Evolutionary conservation across 1,140 invertebrate genomes (phyloP), one percentile per base, ranked within the genome.

Genomic region (Antheraea mylitta): DNA sequence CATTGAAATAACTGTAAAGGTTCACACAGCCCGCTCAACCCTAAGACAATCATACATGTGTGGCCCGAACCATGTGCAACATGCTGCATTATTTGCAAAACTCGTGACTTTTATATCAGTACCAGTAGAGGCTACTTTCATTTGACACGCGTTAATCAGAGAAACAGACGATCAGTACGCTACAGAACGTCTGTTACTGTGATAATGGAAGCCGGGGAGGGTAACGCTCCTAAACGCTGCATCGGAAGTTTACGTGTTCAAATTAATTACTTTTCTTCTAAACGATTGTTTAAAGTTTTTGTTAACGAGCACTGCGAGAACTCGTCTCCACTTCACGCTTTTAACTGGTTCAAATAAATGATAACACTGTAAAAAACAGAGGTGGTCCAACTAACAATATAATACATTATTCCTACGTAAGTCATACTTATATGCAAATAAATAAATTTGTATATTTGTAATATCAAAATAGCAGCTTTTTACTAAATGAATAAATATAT

Each of bases 41-140:
- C 37, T 8, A 58, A 73, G 70, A 68, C 70, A 76, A 73, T 71
- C 69, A 71, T 19, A 45, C 64, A 72, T 68, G 66, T 72, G 70
- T 62, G 63, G 66, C 67, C 19, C 67, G 64, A 58, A 68, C 71
- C 48, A 66, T 72, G 16, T 53, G 69, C 69, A n/a, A 70, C 69
- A 64, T 70, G 69, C 0, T n/a, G 59, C 18, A 19, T 22, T 18
- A 61, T 22, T 22, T 61, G 30, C 59, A 16, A 61, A 22, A 61
- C 18, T 7, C 16, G 4, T 19, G 18, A 36, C 18, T 19, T 61
- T 61, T 61, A 61, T 61, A 22, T 61, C 59, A 11, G 7, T 61
- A 22, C n/a, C 7, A 4, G 13, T 61, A 61, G 18, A 36, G 59
- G 9, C 18, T 19, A 61, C 9, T 53, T 53, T 53, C 45, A 53